Percentiles rank a stretch among this genome's conserved stretches.
Conservation (phyloP, 2,888 invertebrate genomes). For the Drosophila subquinaria region DNA sequence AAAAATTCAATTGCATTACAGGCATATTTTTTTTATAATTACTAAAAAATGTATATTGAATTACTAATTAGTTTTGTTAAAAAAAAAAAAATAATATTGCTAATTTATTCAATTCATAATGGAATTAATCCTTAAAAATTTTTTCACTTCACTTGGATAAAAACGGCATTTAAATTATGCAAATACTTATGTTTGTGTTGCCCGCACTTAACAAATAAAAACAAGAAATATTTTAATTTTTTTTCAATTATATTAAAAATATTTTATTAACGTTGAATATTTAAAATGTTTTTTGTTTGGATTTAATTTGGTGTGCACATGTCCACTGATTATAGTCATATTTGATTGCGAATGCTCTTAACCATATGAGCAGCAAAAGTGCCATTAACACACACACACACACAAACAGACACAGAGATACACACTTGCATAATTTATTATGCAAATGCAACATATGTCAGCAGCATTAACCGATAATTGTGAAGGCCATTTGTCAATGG, state of each 20-base stretch:
- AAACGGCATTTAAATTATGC: slow-evolving; percentile 6
- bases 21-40: no score
- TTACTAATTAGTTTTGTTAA: slow-evolving; percentile 6
- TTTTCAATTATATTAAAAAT: slow-evolving; percentile 10
- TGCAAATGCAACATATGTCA: slow-evolving; percentile 78
- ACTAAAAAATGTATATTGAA: slow-evolving; percentile 1
- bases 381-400: slow-evolving; percentile 3
- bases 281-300: not conserved
- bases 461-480: slow-evolving; percentile 79
- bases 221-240: not conserved
- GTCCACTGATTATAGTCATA: not conserved
- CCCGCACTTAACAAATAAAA: not conserved
- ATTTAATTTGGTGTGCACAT: not conserved
- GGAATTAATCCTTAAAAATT: slow-evolving; percentile 5
- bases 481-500: slow-evolving; percentile 73
- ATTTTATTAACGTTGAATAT: slow-evolving; percentile 1
- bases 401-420: slow-evolving; percentile 1
- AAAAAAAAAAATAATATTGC: not conserved
- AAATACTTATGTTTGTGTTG: not conserved
- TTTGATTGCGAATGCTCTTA: not conserved
- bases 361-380: not conserved
- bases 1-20: not conserved
- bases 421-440: slow-evolving; percentile 41
- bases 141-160: not conserved
- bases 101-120: slow-evolving; percentile 9